Conservation (phyloP, 2,797 vertebrate genomes). For the Acomys russatus region DNA sequence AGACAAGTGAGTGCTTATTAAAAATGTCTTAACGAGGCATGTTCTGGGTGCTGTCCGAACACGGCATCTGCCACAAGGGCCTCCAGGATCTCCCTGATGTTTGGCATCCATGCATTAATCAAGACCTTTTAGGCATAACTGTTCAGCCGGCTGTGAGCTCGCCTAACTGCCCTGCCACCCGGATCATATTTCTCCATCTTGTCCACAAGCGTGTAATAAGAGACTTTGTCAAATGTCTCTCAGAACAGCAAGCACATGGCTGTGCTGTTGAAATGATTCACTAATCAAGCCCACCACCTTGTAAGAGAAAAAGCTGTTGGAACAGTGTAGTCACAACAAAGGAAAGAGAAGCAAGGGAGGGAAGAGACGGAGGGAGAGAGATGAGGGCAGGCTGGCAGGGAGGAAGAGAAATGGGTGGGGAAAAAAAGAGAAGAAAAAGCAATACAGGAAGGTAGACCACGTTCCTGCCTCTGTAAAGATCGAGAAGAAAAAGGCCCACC, state of each 20-base stretch:
- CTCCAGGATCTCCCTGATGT: background rate
- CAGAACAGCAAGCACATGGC: background rate
- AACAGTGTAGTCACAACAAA: background rate
- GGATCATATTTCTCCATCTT: constrained; percentile 40
- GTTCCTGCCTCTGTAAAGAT: background rate
- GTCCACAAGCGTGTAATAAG: constrained; percentile 2
- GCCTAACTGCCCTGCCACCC: background rate
- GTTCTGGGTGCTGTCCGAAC: background rate
- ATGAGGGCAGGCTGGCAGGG: accelerated
- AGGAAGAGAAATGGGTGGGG: no score
- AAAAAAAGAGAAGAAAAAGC: background rate
- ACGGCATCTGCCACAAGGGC: background rate
- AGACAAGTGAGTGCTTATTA: background rate
- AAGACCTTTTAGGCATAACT: constrained; percentile 26
- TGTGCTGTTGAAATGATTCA: background rate
- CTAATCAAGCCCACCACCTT: constrained; percentile 19
- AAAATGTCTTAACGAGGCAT: background rate
- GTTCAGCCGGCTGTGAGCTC: constrained; percentile 47
- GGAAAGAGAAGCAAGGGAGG: no score
- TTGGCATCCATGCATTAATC: constrained; percentile 53
- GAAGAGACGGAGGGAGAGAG: no score
- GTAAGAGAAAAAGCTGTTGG: background rate
- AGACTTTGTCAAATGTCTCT: constrained; percentile 60
- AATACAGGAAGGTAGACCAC: background rate
- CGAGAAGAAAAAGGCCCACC: background rate